These are phyloP conservation scores for Choloepus didactylus DNA, from an alignment of 2,797 vertebrate genomes.

Conservation along the genomic window DNA sequence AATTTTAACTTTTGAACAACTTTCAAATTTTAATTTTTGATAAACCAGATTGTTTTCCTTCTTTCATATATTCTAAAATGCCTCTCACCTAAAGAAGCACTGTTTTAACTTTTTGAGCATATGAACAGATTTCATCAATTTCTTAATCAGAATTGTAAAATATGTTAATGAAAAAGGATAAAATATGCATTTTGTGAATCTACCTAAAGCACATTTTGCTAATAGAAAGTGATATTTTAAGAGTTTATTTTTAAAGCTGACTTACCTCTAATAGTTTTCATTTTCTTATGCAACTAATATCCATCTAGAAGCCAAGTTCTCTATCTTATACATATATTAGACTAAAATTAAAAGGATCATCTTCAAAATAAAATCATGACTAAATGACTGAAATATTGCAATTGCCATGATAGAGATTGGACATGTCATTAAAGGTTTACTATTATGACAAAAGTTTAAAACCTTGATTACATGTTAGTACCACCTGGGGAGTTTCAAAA, in stretches of 20 bases:
- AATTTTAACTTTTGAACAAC: constrained; percentile 52
- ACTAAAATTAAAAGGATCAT: constrained; percentile 27
- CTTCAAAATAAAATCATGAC: constrained; percentile 38
- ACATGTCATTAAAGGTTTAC: too few relatives aligned
- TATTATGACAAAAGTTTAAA: too few relatives aligned
- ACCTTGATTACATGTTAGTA: too few relatives aligned
- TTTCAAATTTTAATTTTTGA: constrained; percentile 33
- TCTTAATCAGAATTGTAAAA: constrained; percentile 52
- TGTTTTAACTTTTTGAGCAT: neutral
- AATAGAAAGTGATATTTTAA: constrained; percentile 63
- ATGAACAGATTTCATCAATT: constrained; percentile 27
- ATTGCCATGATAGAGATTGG: too few relatives aligned
- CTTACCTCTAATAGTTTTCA: constrained; percentile 60
- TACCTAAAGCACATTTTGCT: constrained; percentile 71
- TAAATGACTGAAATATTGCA: too few relatives aligned
- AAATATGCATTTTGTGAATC: constrained; percentile 45
- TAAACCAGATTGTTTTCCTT: neutral
- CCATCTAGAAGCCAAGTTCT: constrained; percentile 53
- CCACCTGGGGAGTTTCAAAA: too few relatives aligned
- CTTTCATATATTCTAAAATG: neutral
- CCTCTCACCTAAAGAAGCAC: constrained; percentile 1
- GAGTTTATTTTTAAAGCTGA: constrained; percentile 54
- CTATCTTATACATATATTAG: constrained; percentile 55
- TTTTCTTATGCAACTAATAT: neutral
- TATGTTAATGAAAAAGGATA: constrained; percentile 40